phyloP scores from a whole-genome alignment of 1,140 invertebrate species.

The Diachasmimorpha longicaudata region DNA sequence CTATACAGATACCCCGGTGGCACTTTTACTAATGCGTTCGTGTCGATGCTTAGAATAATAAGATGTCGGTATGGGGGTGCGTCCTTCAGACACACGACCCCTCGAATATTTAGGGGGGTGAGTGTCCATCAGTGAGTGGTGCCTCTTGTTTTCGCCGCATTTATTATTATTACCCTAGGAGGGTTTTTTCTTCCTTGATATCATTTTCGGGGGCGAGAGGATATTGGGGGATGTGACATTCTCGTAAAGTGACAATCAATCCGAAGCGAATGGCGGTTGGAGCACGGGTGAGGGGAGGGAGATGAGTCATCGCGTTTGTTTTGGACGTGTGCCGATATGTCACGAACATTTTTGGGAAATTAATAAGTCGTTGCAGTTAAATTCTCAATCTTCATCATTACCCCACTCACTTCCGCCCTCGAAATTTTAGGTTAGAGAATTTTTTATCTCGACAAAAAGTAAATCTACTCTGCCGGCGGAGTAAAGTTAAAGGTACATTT shows the following conservation, averaged over 20 bases:
- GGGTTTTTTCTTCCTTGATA: neutral
- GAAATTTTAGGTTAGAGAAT: no score
- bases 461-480: no score
- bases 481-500: no score
- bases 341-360: no score
- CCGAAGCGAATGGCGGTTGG: neutral
- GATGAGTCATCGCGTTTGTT: neutral
- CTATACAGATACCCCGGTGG: neutral
- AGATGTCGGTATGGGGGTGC: neutral
- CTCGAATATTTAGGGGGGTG: neutral
- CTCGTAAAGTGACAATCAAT: neutral
- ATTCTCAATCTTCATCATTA: no score
- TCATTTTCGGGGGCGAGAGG: neutral
- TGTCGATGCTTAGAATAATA: neutral
- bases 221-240: neutral
- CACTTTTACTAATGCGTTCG: conserved; percentile 5
- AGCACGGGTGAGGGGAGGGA: neutral
- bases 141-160: neutral
- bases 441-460: no score
- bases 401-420: no score
- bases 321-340: no score
- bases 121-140: neutral
- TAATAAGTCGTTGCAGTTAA: no score
- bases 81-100: conserved; percentile 8
- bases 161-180: neutral